phyloP scores from a whole-genome alignment of 2,113 vertebrate species.

The Corvus cornix region DNA sequence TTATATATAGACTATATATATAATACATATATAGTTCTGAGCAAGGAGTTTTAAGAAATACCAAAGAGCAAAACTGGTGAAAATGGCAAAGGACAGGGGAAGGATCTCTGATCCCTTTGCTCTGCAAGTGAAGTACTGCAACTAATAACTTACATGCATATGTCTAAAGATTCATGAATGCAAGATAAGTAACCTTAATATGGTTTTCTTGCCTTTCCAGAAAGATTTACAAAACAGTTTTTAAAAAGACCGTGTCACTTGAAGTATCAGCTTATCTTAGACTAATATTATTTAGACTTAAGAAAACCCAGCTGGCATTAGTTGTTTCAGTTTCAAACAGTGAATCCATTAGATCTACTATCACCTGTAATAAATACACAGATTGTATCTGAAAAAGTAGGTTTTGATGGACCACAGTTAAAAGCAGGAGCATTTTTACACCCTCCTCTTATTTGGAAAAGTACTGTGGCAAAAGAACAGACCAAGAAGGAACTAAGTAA shows the following conservation, averaged over 20 bases:
- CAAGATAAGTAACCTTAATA: background rate
- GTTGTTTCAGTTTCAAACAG: background rate
- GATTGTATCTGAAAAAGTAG: background rate
- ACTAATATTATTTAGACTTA: background rate
- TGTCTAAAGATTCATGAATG: background rate
- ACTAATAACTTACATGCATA: accelerated
- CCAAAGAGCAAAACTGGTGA: background rate
- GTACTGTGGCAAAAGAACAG: background rate
- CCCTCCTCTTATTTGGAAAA: background rate
- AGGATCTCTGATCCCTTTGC: background rate
- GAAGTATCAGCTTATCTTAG: background rate
- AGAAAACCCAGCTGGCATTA: background rate
- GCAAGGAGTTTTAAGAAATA: background rate
- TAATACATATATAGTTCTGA: background rate
- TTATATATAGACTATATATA: background rate
- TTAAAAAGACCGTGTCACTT: background rate
- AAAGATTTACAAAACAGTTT: background rate
- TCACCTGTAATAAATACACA: background rate
- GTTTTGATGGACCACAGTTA: background rate
- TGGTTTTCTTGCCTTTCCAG: background rate
- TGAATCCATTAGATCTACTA: background rate
- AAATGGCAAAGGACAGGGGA: background rate
- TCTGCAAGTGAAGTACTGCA: background rate
- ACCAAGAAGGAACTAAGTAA: background rate
- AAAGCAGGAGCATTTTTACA: background rate